Percentiles rank a stretch among this genome's conserved stretches.
phyloP scores from a whole-genome alignment of 2,113 vertebrate genomes.

The Aptenodytes forsteri region DNA sequence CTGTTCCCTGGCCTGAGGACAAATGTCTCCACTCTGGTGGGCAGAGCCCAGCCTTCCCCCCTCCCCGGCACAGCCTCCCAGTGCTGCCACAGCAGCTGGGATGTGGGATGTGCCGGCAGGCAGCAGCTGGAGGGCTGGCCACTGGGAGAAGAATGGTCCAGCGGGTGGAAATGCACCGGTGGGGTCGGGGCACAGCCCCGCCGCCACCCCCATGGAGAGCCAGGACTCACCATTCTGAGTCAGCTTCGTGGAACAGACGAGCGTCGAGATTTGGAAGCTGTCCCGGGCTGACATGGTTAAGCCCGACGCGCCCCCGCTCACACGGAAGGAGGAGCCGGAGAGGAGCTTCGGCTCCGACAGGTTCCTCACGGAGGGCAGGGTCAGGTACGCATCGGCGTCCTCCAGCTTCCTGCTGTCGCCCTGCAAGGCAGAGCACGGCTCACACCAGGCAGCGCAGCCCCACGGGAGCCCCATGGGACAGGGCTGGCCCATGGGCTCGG shows the following conservation, averaged over 20 bases:
- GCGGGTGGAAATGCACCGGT: fast-evolving
- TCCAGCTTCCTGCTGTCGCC: constrained; percentile 63
- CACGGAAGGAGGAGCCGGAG: background rate
- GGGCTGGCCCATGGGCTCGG: background rate
- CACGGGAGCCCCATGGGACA: fast-evolving
- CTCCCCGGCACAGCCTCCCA: background rate
- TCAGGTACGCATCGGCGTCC: background rate
- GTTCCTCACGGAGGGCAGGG: background rate
- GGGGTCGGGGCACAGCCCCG: background rate
- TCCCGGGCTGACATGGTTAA: background rate
- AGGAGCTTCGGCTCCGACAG: background rate
- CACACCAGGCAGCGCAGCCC: fast-evolving
- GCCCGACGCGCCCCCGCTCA: fast-evolving
- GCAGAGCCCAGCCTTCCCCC: background rate
- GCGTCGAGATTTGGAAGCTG: constrained; percentile 62
- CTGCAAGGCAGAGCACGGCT: background rate
- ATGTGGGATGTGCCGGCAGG: too few relatives aligned
- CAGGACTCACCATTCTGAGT: constrained; percentile 54
- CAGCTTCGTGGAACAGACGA: constrained; percentile 66
- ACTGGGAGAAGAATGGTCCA: fast-evolving
- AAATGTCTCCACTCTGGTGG: background rate
- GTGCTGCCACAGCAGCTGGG: too few relatives aligned
- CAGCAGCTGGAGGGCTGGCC: fast-evolving
- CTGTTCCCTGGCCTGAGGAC: background rate
- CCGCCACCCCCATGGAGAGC: fast-evolving